phyloP scores from a whole-genome alignment of 2,888 invertebrate species.

The Drosophila neonasuta region DNA sequence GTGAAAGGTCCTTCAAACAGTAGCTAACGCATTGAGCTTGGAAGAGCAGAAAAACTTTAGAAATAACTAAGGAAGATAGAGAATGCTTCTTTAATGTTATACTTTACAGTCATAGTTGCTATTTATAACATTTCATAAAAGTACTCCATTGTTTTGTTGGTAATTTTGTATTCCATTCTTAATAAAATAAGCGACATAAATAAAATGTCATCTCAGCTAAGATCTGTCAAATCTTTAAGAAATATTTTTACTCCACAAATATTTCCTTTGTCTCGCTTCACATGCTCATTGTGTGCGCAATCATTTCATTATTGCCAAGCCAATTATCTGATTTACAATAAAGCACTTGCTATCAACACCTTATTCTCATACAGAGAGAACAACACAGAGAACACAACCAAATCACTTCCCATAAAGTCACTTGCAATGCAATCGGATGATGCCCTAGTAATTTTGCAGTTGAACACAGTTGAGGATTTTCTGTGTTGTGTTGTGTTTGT shows the following conservation, averaged over 20 bases:
- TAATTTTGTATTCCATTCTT: no score
- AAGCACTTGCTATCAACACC: slow-evolving; percentile 52
- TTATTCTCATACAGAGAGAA: slow-evolving; percentile 10
- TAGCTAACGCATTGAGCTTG: not conserved
- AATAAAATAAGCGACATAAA: no score
- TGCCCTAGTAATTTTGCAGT: slow-evolving; percentile 53
- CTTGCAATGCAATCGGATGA: slow-evolving; percentile 1
- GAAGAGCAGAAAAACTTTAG: not conserved
- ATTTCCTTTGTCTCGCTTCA: slow-evolving; percentile 1
- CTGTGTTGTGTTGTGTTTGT: slow-evolving; percentile 23
- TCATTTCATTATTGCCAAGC: slow-evolving; percentile 40
- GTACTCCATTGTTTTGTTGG: no score
- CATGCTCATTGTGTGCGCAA: slow-evolving; percentile 24
- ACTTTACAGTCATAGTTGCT: no score
- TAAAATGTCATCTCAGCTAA: no score
- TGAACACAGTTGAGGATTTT: slow-evolving; percentile 30
- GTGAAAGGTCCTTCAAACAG: not conserved
- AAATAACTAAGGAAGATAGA: not conserved
- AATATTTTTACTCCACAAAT: not conserved
- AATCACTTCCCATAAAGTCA: slow-evolving; percentile 43
- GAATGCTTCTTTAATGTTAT: no score
- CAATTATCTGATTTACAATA: slow-evolving; percentile 57
- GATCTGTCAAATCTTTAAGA: no score
- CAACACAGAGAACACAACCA: not conserved
- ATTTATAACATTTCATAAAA: no score